Evolutionary conservation across 2,797 vertebrate genomes (phyloP).

Genomic region (Passerculus sandwichensis): DNA sequence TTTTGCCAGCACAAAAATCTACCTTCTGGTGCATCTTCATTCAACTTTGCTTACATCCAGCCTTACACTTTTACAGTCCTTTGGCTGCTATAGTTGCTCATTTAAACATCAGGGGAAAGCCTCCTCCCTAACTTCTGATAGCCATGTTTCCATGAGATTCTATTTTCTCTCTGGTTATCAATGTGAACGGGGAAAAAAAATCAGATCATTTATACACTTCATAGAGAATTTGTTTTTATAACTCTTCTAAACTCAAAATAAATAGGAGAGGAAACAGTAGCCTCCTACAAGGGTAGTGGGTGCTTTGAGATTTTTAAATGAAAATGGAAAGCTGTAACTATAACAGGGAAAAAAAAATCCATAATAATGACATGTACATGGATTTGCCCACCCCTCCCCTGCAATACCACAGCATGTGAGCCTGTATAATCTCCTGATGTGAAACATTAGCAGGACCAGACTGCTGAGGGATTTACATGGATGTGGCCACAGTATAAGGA

Average conservation of each 20-base stretch:
- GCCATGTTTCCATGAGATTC: neutral
- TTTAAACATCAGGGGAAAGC: neutral
- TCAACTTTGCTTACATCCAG: conserved; percentile 25
- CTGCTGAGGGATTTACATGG: neutral
- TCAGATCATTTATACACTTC: neutral
- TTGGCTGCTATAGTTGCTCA: neutral
- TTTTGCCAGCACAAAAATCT: conserved; percentile 42
- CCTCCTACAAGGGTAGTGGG: neutral
- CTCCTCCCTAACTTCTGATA: neutral
- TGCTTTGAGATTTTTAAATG: neutral
- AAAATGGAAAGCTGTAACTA: neutral
- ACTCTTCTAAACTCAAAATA: neutral
- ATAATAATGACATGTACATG: fast-evolving
- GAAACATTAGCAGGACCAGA: neutral
- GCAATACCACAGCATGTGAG: neutral
- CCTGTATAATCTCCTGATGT: neutral
- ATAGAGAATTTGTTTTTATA: neutral
- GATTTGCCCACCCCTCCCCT: neutral
- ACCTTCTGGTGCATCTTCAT: conserved; percentile 36
- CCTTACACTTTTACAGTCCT: neutral
- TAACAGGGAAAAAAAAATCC: neutral
- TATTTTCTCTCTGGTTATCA: neutral
- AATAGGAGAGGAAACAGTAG: neutral
- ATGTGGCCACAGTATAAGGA: neutral
- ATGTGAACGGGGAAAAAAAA: neutral